Evolutionary conservation across 2,113 vertebrate genomes (phyloP), one percentile per base, ranked within the genome.

Genomic region (Tachysurus fulvidraco): DNA sequence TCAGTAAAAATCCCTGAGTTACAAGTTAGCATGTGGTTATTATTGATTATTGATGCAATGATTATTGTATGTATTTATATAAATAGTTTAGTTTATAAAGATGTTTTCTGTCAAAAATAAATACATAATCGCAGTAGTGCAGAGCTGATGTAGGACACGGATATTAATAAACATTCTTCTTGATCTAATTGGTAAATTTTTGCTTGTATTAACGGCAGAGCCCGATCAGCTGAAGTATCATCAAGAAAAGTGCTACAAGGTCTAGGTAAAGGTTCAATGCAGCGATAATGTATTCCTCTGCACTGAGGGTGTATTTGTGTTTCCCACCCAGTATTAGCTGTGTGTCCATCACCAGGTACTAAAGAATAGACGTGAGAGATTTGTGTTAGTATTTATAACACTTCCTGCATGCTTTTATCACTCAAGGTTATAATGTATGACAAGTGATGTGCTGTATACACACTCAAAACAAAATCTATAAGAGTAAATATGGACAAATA

Each of bases 281-380:
- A 60, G 96, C 95, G 89, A 96, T 96, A 77, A 96, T 85, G 7
- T 96, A 96, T 82, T 97, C 96, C 89, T 97, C 95, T 0, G 95
- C 95, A 89, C 91, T 94, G 83, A 95, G 13, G 65, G 89, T 16
- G 57, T 91, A 94, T 85, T 94, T 92, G 88, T 95, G 91, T 46
- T 96, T 96, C 36, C 90, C 93, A 50, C 95, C 96, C 50, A 96
- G 87, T 85, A 94, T 95, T n/a, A 96, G 90, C 92, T 96, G 95
- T 12, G 95, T 95, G 54, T 96, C 96, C 88, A 96, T 90, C 88
- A 96, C 93, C 91, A 96, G 90, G 88, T 95, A 95, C 94, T 95
- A 91, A 50, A 74, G 77, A 17, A 83, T 12, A 67, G 36, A 23
- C 41, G 25, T 65, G n/a, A 78, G 21, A 64, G 41, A 30, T 21